phyloP scores from a whole-genome alignment of 2,797 vertebrate species.

The Lophius americanus region DNA sequence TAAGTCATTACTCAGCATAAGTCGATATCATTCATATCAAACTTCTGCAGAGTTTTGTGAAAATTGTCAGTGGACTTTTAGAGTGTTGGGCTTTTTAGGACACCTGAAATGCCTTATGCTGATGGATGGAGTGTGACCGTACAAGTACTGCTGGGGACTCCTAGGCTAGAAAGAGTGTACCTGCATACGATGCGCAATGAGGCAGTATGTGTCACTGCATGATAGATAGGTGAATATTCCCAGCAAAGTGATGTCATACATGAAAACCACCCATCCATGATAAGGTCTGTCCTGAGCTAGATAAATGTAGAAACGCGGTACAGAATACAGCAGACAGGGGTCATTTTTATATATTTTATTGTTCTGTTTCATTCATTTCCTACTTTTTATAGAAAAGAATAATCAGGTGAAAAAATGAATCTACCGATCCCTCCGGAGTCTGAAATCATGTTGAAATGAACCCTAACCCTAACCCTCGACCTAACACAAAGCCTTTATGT shows the following conservation, averaged over 20 bases:
- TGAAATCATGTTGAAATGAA: no score
- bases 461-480: no score
- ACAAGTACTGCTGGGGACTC: constrained; percentile 67
- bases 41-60: constrained; percentile 56
- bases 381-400: background rate
- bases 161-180: constrained; percentile 71
- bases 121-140: constrained; percentile 77
- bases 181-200: constrained; percentile 77
- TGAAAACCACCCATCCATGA: constrained; percentile 74
- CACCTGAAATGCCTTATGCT: constrained; percentile 56
- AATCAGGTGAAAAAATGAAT: no score
- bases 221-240: constrained; percentile 78
- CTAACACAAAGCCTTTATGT: no score
- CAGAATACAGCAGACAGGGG: constrained; percentile 32
- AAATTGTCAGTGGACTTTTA: constrained; percentile 53
- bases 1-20: constrained; percentile 6
- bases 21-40: constrained; percentile 7
- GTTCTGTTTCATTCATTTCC: constrained; percentile 13
- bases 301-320: constrained; percentile 53
- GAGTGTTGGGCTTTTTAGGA: constrained; percentile 51
- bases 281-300: constrained; percentile 58
- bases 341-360: constrained; percentile 19
- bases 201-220: constrained; percentile 66
- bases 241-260: constrained; percentile 74
- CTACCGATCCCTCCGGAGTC: no score